phyloP scores from a whole-genome alignment of 2,797 vertebrate genomes.

The Epinephelus malabaricus region DNA sequence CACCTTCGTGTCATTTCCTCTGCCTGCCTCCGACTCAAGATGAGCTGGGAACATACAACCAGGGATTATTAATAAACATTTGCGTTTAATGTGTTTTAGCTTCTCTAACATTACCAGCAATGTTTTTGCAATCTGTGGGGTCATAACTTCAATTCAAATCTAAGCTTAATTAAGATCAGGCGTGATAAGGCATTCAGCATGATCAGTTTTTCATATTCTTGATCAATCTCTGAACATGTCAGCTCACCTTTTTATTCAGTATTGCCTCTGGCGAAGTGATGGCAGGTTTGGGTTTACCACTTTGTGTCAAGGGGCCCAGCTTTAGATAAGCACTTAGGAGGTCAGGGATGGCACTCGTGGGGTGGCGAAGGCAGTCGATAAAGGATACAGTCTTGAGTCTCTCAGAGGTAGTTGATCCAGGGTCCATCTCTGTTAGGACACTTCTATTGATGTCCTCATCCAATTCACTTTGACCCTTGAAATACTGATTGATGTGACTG shows the following conservation, averaged over 20 bases:
- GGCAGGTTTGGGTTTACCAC: conserved; percentile 14
- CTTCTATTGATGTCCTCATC: conserved; percentile 46
- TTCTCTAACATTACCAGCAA: background rate
- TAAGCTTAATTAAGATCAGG: background rate
- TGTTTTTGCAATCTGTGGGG: background rate
- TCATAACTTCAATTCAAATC: background rate
- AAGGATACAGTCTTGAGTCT: conserved; percentile 62
- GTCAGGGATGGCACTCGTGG: conserved; percentile 70
- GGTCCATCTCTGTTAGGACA: background rate
- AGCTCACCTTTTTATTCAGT: conserved; percentile 74
- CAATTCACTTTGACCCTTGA: conserved; percentile 63
- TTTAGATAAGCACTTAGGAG: conserved; percentile 70
- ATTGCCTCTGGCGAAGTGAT: conserved; percentile 23
- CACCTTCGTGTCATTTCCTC: conserved; percentile 68
- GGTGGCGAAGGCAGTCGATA: conserved; percentile 71
- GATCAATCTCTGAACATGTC: background rate
- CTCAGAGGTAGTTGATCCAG: conserved; percentile 8
- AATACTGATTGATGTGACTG: conserved; percentile 80
- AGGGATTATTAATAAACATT: conserved; percentile 2
- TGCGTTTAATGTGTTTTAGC: background rate
- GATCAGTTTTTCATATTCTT: background rate
- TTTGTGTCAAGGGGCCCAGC: conserved; percentile 18
- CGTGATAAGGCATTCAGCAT: background rate
- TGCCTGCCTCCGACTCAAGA: conserved; percentile 64
- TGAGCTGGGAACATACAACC: conserved; percentile 51